A percentile compares a stretch with the other conserved stretches of the same genome.
These are phyloP conservation scores for Ficedula albicollis DNA, from an alignment of 2,797 vertebrate genomes.

Conservation along the genomic window DNA sequence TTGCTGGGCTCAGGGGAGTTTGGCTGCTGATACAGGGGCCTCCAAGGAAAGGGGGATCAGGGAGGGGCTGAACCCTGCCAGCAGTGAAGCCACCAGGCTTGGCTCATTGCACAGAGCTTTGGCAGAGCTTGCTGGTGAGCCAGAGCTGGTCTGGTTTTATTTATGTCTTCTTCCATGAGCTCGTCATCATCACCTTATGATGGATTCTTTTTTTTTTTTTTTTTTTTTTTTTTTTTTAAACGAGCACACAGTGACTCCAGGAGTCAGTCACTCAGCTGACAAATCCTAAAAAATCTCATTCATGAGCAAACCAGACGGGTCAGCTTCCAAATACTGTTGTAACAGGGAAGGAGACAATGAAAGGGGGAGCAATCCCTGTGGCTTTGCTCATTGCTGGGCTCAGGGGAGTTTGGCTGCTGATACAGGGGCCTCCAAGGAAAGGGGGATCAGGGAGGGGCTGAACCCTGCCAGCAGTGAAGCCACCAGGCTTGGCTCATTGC, in stretches of 20 bases:
- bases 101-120: background rate
- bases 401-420: background rate
- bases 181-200: background rate
- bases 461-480: background rate
- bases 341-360: background rate
- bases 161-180: accelerated
- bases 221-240: no score
- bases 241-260: background rate
- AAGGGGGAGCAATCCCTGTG: background rate
- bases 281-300: background rate
- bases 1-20: background rate
- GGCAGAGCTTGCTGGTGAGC: background rate
- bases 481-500: background rate
- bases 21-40: accelerated
- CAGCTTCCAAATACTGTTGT: background rate
- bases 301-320: background rate
- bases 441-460: background rate
- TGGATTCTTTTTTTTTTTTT: background rate
- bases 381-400: accelerated
- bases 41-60: background rate
- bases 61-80: background rate
- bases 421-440: accelerated
- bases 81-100: background rate
- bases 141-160: background rate
- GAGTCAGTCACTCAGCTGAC: background rate